Evolutionary conservation across 2,797 vertebrate species (phyloP), one percentile per base, ranked within the genome.

Genomic region (Agapornis canus): DNA sequence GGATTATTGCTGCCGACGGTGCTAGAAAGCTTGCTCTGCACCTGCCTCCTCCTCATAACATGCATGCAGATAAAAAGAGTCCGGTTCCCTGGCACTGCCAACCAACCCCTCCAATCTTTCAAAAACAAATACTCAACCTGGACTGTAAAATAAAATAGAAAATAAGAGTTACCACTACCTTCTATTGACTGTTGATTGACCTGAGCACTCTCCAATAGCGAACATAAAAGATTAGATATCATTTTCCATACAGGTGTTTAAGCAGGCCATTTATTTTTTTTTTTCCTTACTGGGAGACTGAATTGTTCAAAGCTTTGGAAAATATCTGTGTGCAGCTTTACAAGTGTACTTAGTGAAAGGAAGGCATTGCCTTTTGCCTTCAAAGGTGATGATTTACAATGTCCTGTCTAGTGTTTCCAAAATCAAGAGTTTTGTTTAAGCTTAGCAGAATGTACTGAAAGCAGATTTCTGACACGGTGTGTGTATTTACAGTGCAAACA

Each of bases 201-300:
- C 96, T 66, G 65, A 91, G 83, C 85, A 18, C 91, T 84, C 93
- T 96, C 95, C 94, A 96, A 81, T 83, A 8, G 80, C 11, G 83
- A 96, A 91, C 91, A 95, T 92, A 90, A 94, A 97, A 97, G 97
- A 92, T 96, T 96, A 97, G 90, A 96, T 97, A 96, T 96, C 93
- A 8, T 90, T 98, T 98, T 97, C 95, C 96, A 88, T 94, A 92
- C 97, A 98, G 97, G 97, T 97, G 97, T 95, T 92, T 89, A 95
- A 96, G 96, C 96, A 96, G 96, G 88, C 73, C 90, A 92, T 93
- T 95, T 54, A 21, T 9, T 35, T 54, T 97, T 72, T 97, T 72
- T 57, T 35, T 35, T 56, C 32, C 84, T 91, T 47, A n/a, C 94
- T 39, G 13, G 66, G 86, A 96, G 97, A 86, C 10, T 20, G 75